Conservation (phyloP, 2,888 invertebrate species). For the Drosophila neotestacea region DNA sequence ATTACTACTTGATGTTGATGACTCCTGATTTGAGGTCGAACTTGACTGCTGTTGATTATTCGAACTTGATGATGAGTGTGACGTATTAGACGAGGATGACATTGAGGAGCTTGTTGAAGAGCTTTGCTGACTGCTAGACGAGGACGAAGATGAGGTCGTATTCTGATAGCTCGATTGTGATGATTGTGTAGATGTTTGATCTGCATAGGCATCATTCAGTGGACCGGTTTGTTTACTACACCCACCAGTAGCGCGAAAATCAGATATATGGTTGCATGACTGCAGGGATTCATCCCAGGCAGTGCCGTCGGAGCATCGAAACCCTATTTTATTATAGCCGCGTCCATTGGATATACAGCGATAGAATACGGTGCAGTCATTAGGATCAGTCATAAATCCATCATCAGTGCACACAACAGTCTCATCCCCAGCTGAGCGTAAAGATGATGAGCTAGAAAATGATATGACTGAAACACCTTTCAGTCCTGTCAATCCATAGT, state of each 20-base stretch:
- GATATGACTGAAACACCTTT: slow-evolving; percentile 84
- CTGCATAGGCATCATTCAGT: slow-evolving; percentile 61
- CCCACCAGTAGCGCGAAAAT: slow-evolving; percentile 87
- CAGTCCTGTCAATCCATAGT: slow-evolving; percentile 82
- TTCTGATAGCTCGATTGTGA: slow-evolving; percentile 71
- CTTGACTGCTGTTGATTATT: slow-evolving; percentile 54
- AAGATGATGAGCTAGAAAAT: slow-evolving; percentile 82
- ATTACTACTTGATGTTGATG: slow-evolving; percentile 55
- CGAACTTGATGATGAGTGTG: slow-evolving; percentile 51
- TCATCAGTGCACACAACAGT: slow-evolving; percentile 87
- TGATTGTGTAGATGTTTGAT: slow-evolving; percentile 74
- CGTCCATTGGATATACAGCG: slow-evolving; percentile 89
- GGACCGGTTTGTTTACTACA: slow-evolving; percentile 77
- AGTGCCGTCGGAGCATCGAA: slow-evolving; percentile 91
- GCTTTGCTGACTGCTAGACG: slow-evolving; percentile 72
- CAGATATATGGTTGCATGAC: slow-evolving; percentile 90
- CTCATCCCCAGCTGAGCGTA: slow-evolving; percentile 70
- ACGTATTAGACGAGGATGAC: slow-evolving; percentile 50
- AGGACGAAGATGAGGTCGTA: slow-evolving; percentile 68
- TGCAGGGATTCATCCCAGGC: slow-evolving; percentile 90
- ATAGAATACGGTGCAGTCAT: slow-evolving; percentile 91
- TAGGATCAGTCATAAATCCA: slow-evolving; percentile 90
- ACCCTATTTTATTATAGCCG: slow-evolving; percentile 89
- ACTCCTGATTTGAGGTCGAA: slow-evolving; percentile 51
- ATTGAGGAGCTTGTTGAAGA: slow-evolving; percentile 66